Conservation (phyloP, 2,113 vertebrate species). For the Callithrix jacchus region DNA sequence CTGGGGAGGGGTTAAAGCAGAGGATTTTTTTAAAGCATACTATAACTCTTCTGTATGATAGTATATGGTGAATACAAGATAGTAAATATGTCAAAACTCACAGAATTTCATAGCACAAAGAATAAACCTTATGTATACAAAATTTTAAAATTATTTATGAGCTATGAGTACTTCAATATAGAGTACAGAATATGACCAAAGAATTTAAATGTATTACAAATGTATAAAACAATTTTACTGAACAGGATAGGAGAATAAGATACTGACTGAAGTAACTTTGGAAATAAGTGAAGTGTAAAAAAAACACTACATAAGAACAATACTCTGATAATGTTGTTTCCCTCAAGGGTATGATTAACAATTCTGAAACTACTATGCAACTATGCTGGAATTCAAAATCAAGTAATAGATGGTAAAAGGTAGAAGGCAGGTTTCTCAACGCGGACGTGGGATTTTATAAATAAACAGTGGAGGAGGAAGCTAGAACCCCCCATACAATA, state of each 20-base stretch:
- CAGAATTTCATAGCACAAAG: too few relatives aligned
- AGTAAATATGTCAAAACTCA: neutral
- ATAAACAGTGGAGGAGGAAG: neutral
- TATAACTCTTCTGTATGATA: neutral
- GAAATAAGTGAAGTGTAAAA: neutral
- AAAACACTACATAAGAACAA: neutral
- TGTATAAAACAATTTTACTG: neutral
- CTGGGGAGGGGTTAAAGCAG: neutral
- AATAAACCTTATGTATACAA: neutral
- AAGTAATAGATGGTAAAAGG: neutral
- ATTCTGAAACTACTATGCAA: neutral
- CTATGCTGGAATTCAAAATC: too few relatives aligned
- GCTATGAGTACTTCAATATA: neutral
- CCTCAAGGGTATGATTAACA: neutral
- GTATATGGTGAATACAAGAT: neutral
- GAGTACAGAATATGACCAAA: neutral
- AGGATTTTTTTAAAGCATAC: neutral
- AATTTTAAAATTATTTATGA: neutral
- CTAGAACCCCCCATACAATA: neutral
- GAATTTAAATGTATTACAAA: neutral
- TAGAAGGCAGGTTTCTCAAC: neutral
- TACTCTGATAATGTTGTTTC: neutral
- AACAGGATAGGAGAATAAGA: neutral
- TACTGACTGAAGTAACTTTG: neutral
- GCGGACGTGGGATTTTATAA: neutral